Evolutionary conservation across 2,888 invertebrate genomes (phyloP), one percentile per base, ranked within the genome.

Genomic region (Watsonalla binaria): DNA sequence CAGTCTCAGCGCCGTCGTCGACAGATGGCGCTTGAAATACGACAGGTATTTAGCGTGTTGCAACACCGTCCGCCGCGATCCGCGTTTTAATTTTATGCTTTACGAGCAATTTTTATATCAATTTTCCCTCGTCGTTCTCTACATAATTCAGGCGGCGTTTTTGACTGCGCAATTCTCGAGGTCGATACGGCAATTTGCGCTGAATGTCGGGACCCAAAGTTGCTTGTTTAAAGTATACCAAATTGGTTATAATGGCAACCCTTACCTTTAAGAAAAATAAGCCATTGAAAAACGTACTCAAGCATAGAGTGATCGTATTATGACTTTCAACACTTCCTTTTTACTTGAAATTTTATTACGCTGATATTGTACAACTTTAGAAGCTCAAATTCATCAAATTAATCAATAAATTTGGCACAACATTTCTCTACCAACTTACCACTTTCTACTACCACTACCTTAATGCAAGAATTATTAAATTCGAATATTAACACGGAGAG

Each of bases 21-120:
- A 84, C 89, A 90, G 89, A 85, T 88, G 89, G 86, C 84, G 89
- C 78, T 60, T 90, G 87, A 90, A 86, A 84, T 88, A 89, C 88
- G 86, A 88, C 89, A 89, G 89, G 89, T 89, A 89, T 88, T 89
- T 89, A 89, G 86, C 85, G 79, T 87, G 88, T 86, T 86, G 88
- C 88, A 87, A 86, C 85, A 88, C 80, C 84, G 84, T 81, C 80
- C 77, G 77, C 80, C 78, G 67, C 83, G 83, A 84, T 82, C 76
- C 80, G 73, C 79, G 78, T 83, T 88, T 89, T 89, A 89, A 89
- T 89, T 89, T 88, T 85, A 86, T 89, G 87, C 85, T 87, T 86
- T 86, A 86, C 81, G 83, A 80, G 84, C 87, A 86, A 87, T 86
- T 88, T 87, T 86, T 88, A 81, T 88, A 86, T 84, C 86, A 87